Evolutionary conservation across 64 coral and sea anemone genomes (phyloP), one percentile per base, ranked within the genome.

Genomic region (Cladopsammia gracilis): DNA sequence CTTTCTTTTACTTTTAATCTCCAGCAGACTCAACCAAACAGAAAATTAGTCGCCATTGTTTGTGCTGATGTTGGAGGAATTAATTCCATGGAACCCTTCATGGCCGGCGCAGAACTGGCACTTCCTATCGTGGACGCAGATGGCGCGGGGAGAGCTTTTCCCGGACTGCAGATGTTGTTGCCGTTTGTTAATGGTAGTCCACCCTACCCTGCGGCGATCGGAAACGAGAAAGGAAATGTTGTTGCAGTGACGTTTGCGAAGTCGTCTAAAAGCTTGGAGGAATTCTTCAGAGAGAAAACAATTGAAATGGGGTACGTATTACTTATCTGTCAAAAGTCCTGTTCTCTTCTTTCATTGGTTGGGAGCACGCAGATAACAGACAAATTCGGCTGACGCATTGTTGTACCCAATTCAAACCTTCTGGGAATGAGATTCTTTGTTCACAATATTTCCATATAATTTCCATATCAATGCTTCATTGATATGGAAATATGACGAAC

Each of bases 51-150:
- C 6, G 97, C 87, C 44, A 22, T 96, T 4, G 66, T 93, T 42
- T 96, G 86, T 78, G 80, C 51, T 45, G 97, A 98, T 45, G 83
- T 98, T 42, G 97, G 97, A 62, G 97, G 97, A 3, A n/a, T 82
- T 20, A 98, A 98, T 66, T 98, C 97, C 7, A 84, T 96, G 22
- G 90, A 95, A 15, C 97, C 97, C 48, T 84, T 98, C 20, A 87
- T 66, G 48, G 58, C 70, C n/a, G 97, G 77, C 66, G 97, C 94
- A 66, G 72, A 91, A 15, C 51, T 90, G 53, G 90, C 90, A 47
- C 77, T 98, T 19, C 97, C 97, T 79, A 91, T 98, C 65, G 97
- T 98, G n/a, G 97, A 98, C 58, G 94, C 90, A 8, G 97, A 98
- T 90, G 97, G 93, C 69, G 93, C 96, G 94, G 97, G 97, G 20